Conservation (phyloP, 2,797 vertebrate genomes). For the Notoglanidium macrostoma region DNA sequence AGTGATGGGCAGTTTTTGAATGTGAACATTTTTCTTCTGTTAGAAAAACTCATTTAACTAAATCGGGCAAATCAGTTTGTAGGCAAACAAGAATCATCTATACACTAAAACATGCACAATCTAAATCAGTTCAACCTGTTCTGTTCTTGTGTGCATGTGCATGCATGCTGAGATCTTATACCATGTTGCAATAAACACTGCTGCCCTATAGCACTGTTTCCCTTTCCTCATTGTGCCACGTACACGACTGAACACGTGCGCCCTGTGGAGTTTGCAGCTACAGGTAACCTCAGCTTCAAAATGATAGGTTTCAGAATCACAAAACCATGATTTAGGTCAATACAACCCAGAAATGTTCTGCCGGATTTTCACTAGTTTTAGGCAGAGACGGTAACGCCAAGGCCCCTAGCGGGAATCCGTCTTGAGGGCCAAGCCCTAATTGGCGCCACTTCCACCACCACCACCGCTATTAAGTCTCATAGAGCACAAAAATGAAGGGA, state of each 20-base stretch:
- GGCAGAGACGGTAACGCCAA: background rate
- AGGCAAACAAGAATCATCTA: background rate
- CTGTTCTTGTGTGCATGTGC: background rate
- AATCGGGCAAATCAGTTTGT: background rate
- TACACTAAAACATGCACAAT: background rate
- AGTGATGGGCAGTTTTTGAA: conserved; percentile 26
- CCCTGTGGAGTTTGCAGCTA: background rate
- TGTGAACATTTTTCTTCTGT: background rate
- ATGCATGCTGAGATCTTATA: background rate
- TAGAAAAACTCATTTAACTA: background rate
- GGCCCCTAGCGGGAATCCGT: background rate
- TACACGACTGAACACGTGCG: background rate
- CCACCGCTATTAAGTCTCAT: background rate
- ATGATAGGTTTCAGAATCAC: background rate
- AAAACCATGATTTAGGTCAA: background rate
- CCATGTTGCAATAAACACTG: background rate
- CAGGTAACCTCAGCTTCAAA: background rate
- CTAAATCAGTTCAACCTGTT: too few species aligned
- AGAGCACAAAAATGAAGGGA: background rate
- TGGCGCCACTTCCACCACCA: too few species aligned
- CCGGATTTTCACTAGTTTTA: background rate
- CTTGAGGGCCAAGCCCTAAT: background rate
- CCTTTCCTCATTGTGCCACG: background rate
- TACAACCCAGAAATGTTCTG: background rate
- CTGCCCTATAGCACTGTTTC: background rate